These are phyloP conservation scores for Mesochorus sp. DNA, from an alignment of 2,888 invertebrate genomes.

Conservation along the genomic window DNA sequence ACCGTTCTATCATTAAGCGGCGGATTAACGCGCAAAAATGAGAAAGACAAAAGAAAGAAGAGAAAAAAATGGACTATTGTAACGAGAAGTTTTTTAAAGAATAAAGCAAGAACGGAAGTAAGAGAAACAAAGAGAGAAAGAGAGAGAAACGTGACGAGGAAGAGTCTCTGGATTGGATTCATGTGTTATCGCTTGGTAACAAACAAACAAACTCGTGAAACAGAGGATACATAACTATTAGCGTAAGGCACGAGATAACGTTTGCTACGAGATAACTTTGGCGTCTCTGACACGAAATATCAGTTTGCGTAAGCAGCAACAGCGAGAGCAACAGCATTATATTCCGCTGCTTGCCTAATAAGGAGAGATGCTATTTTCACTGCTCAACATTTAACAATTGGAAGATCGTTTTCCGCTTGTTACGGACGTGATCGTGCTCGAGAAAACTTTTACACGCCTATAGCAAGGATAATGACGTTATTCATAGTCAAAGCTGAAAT, in stretches of 20 bases:
- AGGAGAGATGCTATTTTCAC: conserved; percentile 19
- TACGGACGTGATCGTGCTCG: not conserved
- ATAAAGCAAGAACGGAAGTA: not conserved
- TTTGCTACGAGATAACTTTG: conserved; percentile 44
- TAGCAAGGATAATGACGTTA: conserved; percentile 22
- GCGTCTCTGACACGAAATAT: conserved; percentile 45
- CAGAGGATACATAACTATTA: conserved; percentile 55
- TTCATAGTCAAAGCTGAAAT: not conserved
- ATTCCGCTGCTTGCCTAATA: conserved; percentile 24
- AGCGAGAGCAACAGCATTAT: conserved; percentile 9
- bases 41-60: not conserved
- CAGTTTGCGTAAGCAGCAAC: conserved; percentile 38
- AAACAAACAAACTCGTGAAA: conserved; percentile 42
- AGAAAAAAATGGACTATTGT: not conserved
- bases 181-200: conserved; percentile 54
- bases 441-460: not conserved
- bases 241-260: conserved; percentile 51
- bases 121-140: not conserved
- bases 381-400: conserved; percentile 1
- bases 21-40: conserved; percentile 4
- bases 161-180: conserved; percentile 9
- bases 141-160: conserved; percentile 2
- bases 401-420: not conserved
- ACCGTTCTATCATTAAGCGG: not conserved
- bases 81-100: not conserved